Evolutionary conservation across 1,140 invertebrate genomes (phyloP).

Genomic region (Hydropsyche tenuis): DNA sequence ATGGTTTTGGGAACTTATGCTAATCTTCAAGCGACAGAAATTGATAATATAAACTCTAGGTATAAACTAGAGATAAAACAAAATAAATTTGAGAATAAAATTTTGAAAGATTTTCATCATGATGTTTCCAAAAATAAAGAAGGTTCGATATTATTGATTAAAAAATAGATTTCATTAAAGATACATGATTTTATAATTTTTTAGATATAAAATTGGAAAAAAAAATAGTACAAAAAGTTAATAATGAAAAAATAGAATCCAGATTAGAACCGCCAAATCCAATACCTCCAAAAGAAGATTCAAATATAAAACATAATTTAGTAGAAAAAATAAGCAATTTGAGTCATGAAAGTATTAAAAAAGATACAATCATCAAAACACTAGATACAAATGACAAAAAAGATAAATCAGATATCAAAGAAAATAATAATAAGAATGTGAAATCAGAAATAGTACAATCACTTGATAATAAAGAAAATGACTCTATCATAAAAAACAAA

Average conservation of each 20-base stretch:
- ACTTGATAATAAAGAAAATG: slow-evolving; percentile 19
- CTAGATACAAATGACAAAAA: slow-evolving; percentile 36
- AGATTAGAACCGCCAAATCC: slow-evolving; percentile 60
- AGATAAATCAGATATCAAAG: slow-evolving; percentile 36
- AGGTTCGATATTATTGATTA: neutral
- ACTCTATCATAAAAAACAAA: slow-evolving; percentile 22
- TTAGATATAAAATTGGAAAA: too few relatives aligned
- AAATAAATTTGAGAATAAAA: slow-evolving; percentile 53
- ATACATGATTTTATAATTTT: too few relatives aligned
- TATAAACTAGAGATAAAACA: slow-evolving; percentile 38
- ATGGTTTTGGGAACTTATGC: slow-evolving; percentile 88
- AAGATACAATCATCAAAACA: neutral
- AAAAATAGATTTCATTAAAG: too few relatives aligned
- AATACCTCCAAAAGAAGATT: slow-evolving; percentile 55
- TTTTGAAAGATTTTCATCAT: neutral
- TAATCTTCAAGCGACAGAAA: slow-evolving; percentile 78
- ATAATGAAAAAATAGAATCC: slow-evolving; percentile 54
- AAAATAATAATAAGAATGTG: slow-evolving; percentile 14
- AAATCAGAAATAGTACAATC: neutral
- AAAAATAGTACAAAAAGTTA: neutral
- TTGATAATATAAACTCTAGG: slow-evolving; percentile 57
- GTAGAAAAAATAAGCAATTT: slow-evolving; percentile 24
- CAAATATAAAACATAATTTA: slow-evolving; percentile 13
- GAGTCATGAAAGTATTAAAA: neutral
- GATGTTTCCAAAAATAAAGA: slow-evolving; percentile 37